phyloP scores from a whole-genome alignment of 2,113 vertebrate species.

The Dicaeum eximium region DNA sequence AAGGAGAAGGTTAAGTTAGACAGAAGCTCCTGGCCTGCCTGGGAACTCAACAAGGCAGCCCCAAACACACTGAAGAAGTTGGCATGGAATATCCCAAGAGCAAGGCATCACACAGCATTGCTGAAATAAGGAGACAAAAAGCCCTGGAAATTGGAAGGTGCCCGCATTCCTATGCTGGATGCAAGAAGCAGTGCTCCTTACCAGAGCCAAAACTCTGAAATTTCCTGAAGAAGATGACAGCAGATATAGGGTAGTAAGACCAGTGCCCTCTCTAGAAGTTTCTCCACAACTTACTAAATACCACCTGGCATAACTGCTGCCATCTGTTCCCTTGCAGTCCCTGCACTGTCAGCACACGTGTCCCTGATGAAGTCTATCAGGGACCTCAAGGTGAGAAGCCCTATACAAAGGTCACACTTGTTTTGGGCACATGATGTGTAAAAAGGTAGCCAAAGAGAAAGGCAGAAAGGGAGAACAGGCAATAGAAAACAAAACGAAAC shows the following conservation, averaged over 20 bases:
- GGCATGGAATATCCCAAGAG: background rate
- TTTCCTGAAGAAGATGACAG: background rate
- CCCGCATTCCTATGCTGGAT: background rate
- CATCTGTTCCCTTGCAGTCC: background rate
- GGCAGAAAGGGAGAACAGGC: background rate
- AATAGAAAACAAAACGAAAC: background rate
- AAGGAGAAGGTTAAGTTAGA: background rate
- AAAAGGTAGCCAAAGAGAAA: background rate
- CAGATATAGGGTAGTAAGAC: background rate
- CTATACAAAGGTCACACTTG: background rate
- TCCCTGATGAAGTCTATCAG: background rate
- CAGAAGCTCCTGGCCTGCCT: background rate
- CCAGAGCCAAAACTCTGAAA: background rate
- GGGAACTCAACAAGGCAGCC: background rate
- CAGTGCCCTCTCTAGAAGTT: background rate
- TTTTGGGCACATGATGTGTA: background rate
- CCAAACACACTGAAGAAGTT: background rate
- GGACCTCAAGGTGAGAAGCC: background rate
- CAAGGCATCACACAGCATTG: background rate
- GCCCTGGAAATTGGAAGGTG: background rate
- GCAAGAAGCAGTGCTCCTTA: background rate
- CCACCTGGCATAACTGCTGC: background rate
- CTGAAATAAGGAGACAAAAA: background rate
- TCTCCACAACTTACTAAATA: background rate
- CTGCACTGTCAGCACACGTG: accelerated